These are phyloP conservation scores for Drosophila nr. fundita DNA, from an alignment of 2,888 invertebrate species.

Conservation along the genomic window DNA sequence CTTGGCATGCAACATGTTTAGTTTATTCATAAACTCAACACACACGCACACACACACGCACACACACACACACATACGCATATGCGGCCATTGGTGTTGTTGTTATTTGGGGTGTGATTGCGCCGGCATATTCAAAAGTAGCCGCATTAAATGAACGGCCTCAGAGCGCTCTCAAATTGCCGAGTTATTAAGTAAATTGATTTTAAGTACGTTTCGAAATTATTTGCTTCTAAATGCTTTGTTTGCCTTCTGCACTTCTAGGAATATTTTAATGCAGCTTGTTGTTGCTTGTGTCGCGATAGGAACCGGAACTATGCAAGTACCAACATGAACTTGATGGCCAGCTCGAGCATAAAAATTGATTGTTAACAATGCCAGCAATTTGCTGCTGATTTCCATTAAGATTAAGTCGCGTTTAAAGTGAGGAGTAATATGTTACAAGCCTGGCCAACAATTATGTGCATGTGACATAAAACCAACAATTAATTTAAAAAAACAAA, in stretches of 20 bases:
- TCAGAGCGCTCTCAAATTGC: conserved; percentile 83
- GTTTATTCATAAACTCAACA: conserved; percentile 61
- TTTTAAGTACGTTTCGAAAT: conserved; percentile 84
- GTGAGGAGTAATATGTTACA: conserved; percentile 34
- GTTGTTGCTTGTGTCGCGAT: conserved; percentile 39
- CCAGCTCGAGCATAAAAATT: conserved; percentile 51
- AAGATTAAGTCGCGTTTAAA: conserved; percentile 51
- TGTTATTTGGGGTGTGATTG: conserved; percentile 34
- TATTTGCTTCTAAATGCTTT: conserved; percentile 80
- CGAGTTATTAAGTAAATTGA: conserved; percentile 85
- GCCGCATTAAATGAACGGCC: conserved; percentile 70
- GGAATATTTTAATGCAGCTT: conserved; percentile 23
- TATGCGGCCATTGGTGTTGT: background rate
- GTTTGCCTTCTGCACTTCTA: conserved; percentile 54
- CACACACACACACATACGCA: background rate
- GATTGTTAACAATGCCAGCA: conserved; percentile 70
- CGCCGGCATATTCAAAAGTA: conserved; percentile 68
- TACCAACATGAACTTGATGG: conserved; percentile 19
- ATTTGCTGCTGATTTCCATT: conserved; percentile 66
- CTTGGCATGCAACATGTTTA: conserved; percentile 78
- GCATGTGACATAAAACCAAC: conserved; percentile 14
- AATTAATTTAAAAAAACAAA: conserved; percentile 7
- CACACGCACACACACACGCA: conserved; percentile 8
- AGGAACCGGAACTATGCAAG: conserved; percentile 34
- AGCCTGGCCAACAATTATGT: conserved; percentile 15